A percentile compares a stretch with the other conserved stretches of the same genome.
Conservation (phyloP, 2,888 invertebrate species). For the Andrena hattorfiana region DNA sequence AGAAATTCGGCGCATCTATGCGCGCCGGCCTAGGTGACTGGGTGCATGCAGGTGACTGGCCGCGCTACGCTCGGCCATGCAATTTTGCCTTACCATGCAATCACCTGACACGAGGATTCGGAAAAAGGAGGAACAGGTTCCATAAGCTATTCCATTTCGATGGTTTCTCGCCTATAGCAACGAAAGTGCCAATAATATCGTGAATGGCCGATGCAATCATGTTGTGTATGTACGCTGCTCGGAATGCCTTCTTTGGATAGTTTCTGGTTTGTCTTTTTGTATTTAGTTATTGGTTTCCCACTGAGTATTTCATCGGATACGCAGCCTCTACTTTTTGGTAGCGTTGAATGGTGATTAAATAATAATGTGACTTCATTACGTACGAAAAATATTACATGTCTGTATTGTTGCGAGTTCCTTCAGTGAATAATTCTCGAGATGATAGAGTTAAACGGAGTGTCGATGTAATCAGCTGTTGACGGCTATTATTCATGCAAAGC, state of each 20-base stretch:
- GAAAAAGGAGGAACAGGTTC: slow-evolving; percentile 35
- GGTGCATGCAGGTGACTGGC: neutral
- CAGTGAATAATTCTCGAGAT: neutral
- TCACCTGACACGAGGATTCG: slow-evolving; percentile 40
- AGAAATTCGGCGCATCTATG: slow-evolving; percentile 52
- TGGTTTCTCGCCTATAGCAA: slow-evolving; percentile 10
- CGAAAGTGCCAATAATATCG: slow-evolving; percentile 41
- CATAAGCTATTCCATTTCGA: slow-evolving; percentile 32
- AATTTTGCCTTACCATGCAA: slow-evolving; percentile 45
- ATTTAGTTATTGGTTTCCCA: neutral
- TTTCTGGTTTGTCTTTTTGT: neutral
- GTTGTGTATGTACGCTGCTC: neutral
- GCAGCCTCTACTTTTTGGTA: neutral
- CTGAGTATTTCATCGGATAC: neutral
- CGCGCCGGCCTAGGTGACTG: neutral
- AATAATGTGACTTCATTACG: neutral
- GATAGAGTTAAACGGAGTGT: slow-evolving; percentile 18
- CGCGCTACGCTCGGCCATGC: slow-evolving; percentile 17
- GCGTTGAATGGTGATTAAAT: neutral
- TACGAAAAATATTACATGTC: too few species aligned
- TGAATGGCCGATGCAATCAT: neutral
- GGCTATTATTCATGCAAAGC: slow-evolving; percentile 38
- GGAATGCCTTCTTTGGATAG: neutral
- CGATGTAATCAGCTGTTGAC: slow-evolving; percentile 36
- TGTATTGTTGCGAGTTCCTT: too few species aligned